Conservation (phyloP, 2,113 vertebrate genomes). For the Pipra filicauda region DNA sequence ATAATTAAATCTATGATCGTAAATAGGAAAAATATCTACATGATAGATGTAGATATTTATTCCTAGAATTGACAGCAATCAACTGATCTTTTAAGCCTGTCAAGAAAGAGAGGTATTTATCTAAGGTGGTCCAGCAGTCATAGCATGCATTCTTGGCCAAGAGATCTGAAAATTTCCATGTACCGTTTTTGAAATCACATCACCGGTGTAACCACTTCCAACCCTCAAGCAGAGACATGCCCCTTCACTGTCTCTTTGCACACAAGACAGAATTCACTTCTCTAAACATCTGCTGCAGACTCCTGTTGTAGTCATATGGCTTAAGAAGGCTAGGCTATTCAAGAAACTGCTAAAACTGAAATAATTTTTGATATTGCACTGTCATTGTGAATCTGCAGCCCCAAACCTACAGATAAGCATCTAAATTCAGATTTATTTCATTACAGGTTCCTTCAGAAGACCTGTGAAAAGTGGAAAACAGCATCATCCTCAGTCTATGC, state of each 20-base stretch:
- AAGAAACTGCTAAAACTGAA: background rate
- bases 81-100: background rate
- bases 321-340: background rate
- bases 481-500: rapidly evolving
- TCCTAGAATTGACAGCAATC: background rate
- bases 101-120: background rate
- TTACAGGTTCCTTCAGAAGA: background rate
- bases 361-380: background rate
- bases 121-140: background rate
- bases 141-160: rapidly evolving
- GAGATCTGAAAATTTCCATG: background rate
- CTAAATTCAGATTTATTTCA: background rate
- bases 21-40: background rate
- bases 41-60: background rate
- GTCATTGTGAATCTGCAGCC: background rate
- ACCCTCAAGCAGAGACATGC: background rate
- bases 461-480: background rate
- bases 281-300: background rate
- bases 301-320: background rate
- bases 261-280: background rate
- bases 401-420: background rate
- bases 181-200: background rate
- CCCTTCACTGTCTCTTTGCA: background rate
- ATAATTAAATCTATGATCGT: background rate
- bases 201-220: background rate